These are phyloP conservation scores for Reinhardtius hippoglossoides DNA, from an alignment of 2,113 vertebrate species.

Conservation along the genomic window DNA sequence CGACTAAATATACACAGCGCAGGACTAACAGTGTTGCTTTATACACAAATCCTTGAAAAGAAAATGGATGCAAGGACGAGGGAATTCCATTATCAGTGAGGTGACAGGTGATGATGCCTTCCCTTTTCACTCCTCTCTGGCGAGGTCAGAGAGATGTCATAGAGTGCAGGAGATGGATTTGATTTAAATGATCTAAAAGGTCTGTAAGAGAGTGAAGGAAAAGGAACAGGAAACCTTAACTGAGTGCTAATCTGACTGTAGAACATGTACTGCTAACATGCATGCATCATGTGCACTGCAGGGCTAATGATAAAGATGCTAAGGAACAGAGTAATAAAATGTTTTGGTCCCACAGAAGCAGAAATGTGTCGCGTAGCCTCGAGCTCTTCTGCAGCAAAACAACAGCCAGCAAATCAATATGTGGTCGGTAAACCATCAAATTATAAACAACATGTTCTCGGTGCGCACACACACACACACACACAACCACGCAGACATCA, in stretches of 20 bases:
- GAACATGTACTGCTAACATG: neutral
- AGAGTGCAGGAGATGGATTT: constrained; percentile 34
- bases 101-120: constrained; percentile 67
- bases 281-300: neutral
- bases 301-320: constrained; percentile 12
- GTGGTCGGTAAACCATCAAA: constrained; percentile 64
- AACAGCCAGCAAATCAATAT: constrained; percentile 69
- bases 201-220: constrained; percentile 14
- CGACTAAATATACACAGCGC: constrained; percentile 43
- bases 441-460: constrained; percentile 52
- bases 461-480: neutral
- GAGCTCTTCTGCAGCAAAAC: constrained; percentile 53
- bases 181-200: constrained; percentile 61
- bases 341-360: constrained; percentile 43
- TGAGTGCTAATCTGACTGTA: constrained; percentile 8
- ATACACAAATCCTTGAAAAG: constrained; percentile 46
- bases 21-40: constrained; percentile 31
- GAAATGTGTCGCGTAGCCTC: constrained; percentile 45
- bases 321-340: constrained; percentile 47
- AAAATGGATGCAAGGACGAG: constrained; percentile 52
- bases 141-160: constrained; percentile 57
- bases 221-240: neutral
- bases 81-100: constrained; percentile 71
- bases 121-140: constrained; percentile 31
- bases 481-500: constrained; percentile 17